Evolutionary conservation across 1,140 invertebrate species (phyloP), one percentile per base, ranked within the genome.

Genomic region (Eurosta solidaginis): DNA sequence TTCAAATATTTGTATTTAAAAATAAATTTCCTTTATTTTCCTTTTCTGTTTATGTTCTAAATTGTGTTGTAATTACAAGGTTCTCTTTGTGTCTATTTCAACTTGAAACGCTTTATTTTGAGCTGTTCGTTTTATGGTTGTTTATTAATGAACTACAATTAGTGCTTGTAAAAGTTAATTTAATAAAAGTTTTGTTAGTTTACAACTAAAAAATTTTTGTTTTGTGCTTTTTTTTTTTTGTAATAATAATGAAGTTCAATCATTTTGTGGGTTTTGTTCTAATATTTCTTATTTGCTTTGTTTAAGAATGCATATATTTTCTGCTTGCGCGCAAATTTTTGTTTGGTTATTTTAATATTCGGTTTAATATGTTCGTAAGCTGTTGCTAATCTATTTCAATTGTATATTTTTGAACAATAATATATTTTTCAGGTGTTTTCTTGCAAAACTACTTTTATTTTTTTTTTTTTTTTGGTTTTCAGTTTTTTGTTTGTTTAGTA

Each of bases 161-260:
- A 68, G 59, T 68, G n/a, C 27, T 59, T 68, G n/a, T 68, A 68
- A 27, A 29, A 68, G 59, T 68, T 68, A 68, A 68, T 68, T 20
- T 17, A 68, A 68, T 68, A 68, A 68, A 68, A 68, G 33, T 68
- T 68, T 36, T 47, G 45, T 9, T 2, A 4, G 3, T 47, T 12
- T 47, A n/a, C n/a, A n/a, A n/a, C n/a, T n/a, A n/a, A n/a, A n/a
- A n/a, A n/a, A n/a, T 47, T 47, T 47, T 47, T 47, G 4, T 14
- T 47, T 9, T 3, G 2, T 47, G 0, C 3, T 17, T 47, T 47
- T 17, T 40, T 17, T 68, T 68, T 40, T 20, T 40, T 68, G 27
- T 36, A 42, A 40, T 68, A 68, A 40, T 36, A 20, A 68, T 68
- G 36, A 68, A 40, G 49, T 22, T 52, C 6, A 22, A 17, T 2